These are phyloP conservation scores for Umimayanthus kanabou DNA, from an alignment of 92 coral and sea anemone species.

Conservation along the genomic window DNA sequence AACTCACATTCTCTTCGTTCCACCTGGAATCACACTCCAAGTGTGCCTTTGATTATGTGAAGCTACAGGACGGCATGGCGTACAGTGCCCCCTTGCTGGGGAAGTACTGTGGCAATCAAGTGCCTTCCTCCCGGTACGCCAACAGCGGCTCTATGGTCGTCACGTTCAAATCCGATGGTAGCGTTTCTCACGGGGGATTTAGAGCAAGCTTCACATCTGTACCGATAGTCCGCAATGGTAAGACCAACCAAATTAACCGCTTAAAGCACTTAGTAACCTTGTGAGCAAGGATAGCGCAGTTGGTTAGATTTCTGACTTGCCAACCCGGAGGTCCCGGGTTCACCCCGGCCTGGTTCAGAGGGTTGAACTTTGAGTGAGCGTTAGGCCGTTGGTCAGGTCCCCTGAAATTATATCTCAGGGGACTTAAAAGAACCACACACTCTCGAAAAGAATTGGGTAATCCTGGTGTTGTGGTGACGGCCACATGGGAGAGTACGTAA, in stretches of 20 bases:
- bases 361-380: no score
- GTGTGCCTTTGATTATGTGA: conserved; percentile 14
- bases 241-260: background rate
- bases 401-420: no score
- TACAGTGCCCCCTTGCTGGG: conserved; percentile 25
- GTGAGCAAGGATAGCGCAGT: no score
- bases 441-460: no score
- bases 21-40: conserved; percentile 12
- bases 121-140: conserved; percentile 21
- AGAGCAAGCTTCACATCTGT: conserved; percentile 14
- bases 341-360: no score
- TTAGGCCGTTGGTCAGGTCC: no score
- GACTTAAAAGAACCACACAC: no score
- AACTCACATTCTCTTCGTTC: conserved; percentile 24
- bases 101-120: background rate
- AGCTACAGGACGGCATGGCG: conserved; percentile 16
- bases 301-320: no score
- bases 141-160: conserved; percentile 24
- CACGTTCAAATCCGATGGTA: conserved; percentile 17
- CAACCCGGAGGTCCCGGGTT: no score
- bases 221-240: background rate
- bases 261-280: background rate
- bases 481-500: no score
- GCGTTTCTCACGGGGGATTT: conserved; percentile 16
- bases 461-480: no score